phyloP scores from a whole-genome alignment of 2,888 invertebrate species.

The Stratiomys singularior region DNA sequence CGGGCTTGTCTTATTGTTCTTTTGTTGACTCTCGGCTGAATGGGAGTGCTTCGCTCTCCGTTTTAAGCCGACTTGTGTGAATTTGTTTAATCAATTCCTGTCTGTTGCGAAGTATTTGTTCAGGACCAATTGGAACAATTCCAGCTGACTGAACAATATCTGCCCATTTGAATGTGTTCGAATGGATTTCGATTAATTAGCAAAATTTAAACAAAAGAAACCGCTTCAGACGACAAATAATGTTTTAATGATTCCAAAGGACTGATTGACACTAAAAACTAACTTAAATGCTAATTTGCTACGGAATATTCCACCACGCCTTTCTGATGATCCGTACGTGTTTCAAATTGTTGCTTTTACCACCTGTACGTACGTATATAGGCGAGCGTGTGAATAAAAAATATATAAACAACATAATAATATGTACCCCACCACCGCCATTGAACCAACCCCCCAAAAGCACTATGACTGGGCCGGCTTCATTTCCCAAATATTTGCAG shows the following conservation, averaged over 20 bases:
- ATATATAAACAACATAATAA: conserved; percentile 18
- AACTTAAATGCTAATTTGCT: background rate
- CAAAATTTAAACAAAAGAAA: background rate
- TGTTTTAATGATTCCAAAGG: background rate
- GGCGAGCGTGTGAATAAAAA: conserved; percentile 1
- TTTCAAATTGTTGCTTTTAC: conserved; percentile 11
- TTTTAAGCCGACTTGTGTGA: background rate
- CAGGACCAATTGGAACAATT: background rate
- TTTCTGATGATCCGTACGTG: conserved; percentile 14
- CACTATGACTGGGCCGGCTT: too few relatives aligned
- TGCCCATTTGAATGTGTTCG: background rate
- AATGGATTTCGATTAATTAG: background rate
- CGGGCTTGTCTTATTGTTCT: background rate
- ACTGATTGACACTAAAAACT: conserved; percentile 33
- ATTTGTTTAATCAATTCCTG: conserved; percentile 41
- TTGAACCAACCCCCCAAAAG: too few relatives aligned
- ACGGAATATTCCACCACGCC: conserved; percentile 33
- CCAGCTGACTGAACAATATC: background rate
- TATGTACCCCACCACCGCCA: background rate
- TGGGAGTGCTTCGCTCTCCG: background rate
- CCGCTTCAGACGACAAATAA: background rate
- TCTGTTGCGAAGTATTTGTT: conserved; percentile 9
- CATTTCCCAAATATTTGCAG: conserved; percentile 17
- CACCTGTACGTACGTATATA: background rate
- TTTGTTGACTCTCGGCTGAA: background rate